A percentile compares a stretch with the other conserved stretches of the same genome.
Evolutionary conservation across 1,140 invertebrate species (phyloP).

Genomic region (Uloborus diversus): DNA sequence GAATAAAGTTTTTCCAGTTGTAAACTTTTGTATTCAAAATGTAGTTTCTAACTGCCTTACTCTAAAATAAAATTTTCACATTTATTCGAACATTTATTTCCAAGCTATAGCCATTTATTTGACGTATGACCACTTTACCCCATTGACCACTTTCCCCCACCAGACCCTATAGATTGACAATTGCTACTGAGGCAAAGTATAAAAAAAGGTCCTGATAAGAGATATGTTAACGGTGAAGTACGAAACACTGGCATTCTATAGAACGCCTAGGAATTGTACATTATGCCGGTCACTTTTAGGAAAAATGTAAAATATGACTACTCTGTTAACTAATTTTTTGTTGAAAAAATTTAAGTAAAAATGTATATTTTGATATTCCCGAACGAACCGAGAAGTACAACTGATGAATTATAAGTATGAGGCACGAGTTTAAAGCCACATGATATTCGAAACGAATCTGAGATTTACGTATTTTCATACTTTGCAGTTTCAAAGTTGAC

Average conservation of each 20-base stretch:
- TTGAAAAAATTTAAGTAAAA: neutral
- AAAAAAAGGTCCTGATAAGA: no score
- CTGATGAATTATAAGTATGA: neutral
- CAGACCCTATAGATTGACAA: no score
- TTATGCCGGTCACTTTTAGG: neutral
- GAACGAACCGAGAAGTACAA: neutral
- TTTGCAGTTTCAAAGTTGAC: neutral
- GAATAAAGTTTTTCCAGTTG: no score
- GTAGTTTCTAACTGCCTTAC: no score
- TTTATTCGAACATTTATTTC: no score
- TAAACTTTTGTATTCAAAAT: no score
- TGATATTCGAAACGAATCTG: neutral
- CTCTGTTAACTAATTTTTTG: neutral
- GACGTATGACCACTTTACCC: no score
- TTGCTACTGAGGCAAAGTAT: no score
- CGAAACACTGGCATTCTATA: neutral
- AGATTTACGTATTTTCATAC: neutral
- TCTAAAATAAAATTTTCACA: no score
- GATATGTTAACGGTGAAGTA: neutral
- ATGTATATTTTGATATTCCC: neutral
- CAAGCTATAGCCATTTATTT: no score
- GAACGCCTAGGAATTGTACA: neutral
- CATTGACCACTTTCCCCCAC: no score
- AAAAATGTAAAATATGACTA: neutral
- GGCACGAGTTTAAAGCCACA: neutral